Conservation (phyloP, 2,113 vertebrate species). For the Tragelaphus imberbis region DNA sequence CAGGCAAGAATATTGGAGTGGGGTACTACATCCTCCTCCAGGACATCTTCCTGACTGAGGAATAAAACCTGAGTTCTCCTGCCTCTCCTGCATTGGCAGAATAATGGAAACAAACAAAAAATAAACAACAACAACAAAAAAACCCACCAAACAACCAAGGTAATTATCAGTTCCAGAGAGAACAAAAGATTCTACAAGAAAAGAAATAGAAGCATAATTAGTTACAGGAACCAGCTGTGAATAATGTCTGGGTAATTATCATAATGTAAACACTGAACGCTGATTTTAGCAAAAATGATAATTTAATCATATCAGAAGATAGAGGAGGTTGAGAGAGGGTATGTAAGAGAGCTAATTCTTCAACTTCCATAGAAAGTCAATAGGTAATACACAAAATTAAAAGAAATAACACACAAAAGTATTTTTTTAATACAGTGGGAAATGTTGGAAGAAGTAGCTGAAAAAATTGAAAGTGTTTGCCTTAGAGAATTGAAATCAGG, state of each 20-base stretch:
- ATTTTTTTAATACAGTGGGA: neutral
- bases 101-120: neutral
- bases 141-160: neutral
- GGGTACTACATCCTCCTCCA: neutral
- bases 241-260: neutral
- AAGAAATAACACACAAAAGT: neutral
- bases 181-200: conserved; percentile 22
- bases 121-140: neutral
- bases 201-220: neutral
- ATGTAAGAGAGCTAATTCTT: neutral
- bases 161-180: conserved; percentile 9
- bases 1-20: neutral
- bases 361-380: neutral
- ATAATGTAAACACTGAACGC: neutral
- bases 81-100: neutral
- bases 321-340: neutral
- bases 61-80: neutral
- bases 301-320: neutral
- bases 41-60: neutral
- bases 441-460: neutral
- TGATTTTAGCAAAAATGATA: conserved; percentile 21
- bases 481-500: neutral
- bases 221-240: neutral
- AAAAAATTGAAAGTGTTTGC: neutral
- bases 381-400: neutral